Conservation (phyloP, 2,888 invertebrate species). For the Netelia inedita region DNA sequence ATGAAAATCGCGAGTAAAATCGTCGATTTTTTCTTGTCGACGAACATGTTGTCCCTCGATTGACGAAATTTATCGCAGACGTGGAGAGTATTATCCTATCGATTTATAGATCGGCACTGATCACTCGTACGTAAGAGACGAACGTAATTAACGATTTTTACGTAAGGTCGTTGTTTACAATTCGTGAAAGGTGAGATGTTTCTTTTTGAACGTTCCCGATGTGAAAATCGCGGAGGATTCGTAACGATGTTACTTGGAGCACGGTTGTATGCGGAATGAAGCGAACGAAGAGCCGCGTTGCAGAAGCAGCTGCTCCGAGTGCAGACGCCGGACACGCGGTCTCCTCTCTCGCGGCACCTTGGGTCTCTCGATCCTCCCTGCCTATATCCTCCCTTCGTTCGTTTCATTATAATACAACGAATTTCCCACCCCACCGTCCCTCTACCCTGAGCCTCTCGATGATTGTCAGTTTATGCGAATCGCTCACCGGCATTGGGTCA, state of each 20-base stretch:
- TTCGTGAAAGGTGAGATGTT: not conserved
- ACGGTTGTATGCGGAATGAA: constrained; percentile 79
- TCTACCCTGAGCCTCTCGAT: constrained; percentile 18
- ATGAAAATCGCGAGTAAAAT: constrained; percentile 62
- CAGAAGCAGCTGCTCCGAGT: constrained; percentile 71
- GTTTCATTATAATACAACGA: constrained; percentile 27
- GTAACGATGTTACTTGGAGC: constrained; percentile 73
- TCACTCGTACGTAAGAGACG: constrained; percentile 38
- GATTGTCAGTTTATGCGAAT: constrained; percentile 37
- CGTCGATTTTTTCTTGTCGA: constrained; percentile 65
- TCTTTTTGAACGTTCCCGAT: not conserved
- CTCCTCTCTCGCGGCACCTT: constrained; percentile 68
- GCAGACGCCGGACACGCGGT: constrained; percentile 77
- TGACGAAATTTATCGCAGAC: constrained; percentile 1
- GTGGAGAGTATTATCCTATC: constrained; percentile 65
- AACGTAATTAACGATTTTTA: not conserved
- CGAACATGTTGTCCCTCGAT: constrained; percentile 63
- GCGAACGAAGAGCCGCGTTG: constrained; percentile 74
- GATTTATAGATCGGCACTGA: constrained; percentile 54
- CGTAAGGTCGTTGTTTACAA: not conserved
- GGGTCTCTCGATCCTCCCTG: constrained; percentile 42
- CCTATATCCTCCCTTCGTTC: constrained; percentile 44
- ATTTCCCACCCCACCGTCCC: constrained; percentile 24
- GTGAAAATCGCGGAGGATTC: constrained; percentile 11
- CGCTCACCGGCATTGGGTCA: constrained; percentile 34